Evolutionary conservation across 2,888 invertebrate species (phyloP), one percentile per base, ranked within the genome.

Genomic region (Hyalella azteca): DNA sequence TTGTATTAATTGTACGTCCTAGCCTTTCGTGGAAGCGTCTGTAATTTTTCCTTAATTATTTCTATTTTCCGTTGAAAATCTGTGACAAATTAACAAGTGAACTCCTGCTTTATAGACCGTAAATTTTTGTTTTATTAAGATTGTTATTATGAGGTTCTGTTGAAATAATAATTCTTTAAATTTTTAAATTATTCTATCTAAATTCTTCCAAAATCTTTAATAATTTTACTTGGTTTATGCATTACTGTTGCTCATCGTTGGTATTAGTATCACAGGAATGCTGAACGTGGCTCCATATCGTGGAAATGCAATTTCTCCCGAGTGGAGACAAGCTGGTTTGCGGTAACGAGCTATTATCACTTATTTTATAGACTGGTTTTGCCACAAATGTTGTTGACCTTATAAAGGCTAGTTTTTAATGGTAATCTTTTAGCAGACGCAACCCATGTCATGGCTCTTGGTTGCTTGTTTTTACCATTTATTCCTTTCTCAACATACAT

Each of bases 391-490:
- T 15, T 66, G 66, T 66, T 66, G 66, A 66, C 66, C 66, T 66
- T 66, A 66, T 36, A 66, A 66, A 36, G 66, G 36, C 66, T 66
- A 66, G 66, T 66, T 66, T 66, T 66, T 66, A 36, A 66, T n/a
- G 13, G 13, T 13, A 59, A 32, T 32, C 36, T 36, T n/a, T n/a
- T n/a, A n/a, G n/a, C 66, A 13, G 36, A 11, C 13, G 66, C 32
- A n/a, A 19, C n/a, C 66, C 36, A 66, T 66, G 66, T 66, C 66
- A 66, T n/a, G 66, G 54, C 26, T 54, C 54, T 11, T 54, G 54
- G 29, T 54, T 54, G 54, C 19, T 54, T 54, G 22, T 19, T 54
- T 13, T 26, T 54, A 54, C 19, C 29, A 1, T 26, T 54, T 54
- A 19, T 54, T 22, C 22, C 26, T 54, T 54, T 54, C 26, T 54